These are phyloP conservation scores for Paratilapia polleni DNA, from an alignment of 2,113 vertebrate genomes.

Conservation along the genomic window DNA sequence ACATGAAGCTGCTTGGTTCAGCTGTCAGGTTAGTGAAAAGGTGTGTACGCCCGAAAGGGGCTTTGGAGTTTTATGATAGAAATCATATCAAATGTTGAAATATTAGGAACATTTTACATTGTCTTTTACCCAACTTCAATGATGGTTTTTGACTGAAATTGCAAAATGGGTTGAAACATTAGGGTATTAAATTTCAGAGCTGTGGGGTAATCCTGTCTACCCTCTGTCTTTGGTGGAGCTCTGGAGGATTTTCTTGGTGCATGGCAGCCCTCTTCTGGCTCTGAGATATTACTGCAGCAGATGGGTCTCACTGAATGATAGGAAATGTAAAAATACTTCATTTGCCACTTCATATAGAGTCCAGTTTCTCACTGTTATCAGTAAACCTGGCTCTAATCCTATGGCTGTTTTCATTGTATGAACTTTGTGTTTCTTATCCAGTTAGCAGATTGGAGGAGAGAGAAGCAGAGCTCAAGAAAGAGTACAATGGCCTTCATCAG, in stretches of 20 bases:
- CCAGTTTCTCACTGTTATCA: background rate
- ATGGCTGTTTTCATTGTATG: rapidly evolving
- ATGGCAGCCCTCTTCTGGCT: slow-evolving; percentile 59
- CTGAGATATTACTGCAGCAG: slow-evolving; percentile 22
- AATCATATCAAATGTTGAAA: background rate
- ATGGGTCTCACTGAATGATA: background rate
- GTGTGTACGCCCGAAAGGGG: too few relatives aligned
- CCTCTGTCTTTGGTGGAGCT: background rate
- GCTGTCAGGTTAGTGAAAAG: too few relatives aligned
- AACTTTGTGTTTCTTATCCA: slow-evolving; percentile 69
- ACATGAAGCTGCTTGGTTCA: too few relatives aligned
- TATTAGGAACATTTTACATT: background rate
- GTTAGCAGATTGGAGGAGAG: slow-evolving; percentile 96
- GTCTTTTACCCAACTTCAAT: background rate
- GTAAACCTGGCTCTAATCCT: rapidly evolving
- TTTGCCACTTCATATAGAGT: background rate
- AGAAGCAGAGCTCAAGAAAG: slow-evolving; percentile 95
- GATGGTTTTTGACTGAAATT: background rate
- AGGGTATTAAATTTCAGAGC: background rate
- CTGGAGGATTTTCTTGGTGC: background rate
- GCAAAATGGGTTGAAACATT: rapidly evolving
- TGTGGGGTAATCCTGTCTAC: background rate
- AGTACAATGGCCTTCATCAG: slow-evolving; percentile 94
- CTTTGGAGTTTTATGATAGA: background rate
- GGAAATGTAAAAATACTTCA: background rate